Conservation (phyloP, 2,888 invertebrate species). For the Euzophera pinguis region DNA sequence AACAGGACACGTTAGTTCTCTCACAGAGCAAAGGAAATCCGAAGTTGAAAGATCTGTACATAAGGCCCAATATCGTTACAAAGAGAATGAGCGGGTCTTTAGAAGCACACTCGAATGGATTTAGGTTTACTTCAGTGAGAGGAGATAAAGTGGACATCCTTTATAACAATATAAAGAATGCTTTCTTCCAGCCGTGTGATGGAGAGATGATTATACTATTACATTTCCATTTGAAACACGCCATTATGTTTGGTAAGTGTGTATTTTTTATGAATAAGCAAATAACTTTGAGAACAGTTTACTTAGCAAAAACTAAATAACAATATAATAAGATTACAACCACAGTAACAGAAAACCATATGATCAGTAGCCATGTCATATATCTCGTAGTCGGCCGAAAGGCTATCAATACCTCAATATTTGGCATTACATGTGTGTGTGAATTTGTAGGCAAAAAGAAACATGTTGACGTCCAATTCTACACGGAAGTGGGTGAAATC, state of each 20-base stretch:
- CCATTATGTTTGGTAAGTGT: conserved; percentile 96
- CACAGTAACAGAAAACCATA: no score
- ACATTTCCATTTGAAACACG: conserved; percentile 99
- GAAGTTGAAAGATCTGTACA: conserved; percentile 97
- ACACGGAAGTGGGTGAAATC: conserved; percentile 99
- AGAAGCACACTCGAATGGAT: conserved; percentile 98
- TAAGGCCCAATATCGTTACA: conserved; percentile 98
- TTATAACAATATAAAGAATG: conserved; percentile 99
- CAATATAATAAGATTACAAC: no score
- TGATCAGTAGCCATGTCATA: no score
- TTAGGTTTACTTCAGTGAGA: conserved; percentile 98
- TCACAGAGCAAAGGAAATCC: conserved; percentile 98
- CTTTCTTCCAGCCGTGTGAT: conserved; percentile 99
- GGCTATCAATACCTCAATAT: no score
- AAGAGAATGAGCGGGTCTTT: conserved; percentile 96
- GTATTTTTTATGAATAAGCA: neutral
- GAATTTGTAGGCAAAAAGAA: conserved; percentile 92
- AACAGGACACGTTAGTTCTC: conserved; percentile 96
- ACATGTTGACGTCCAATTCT: conserved; percentile 99
- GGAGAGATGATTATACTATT: conserved; percentile 99
- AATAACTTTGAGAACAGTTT: no score
- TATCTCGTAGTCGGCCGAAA: no score
- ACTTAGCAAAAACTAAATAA: neutral
- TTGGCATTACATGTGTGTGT: no score
- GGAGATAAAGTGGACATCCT: conserved; percentile 99